A percentile compares a stretch with the other conserved stretches of the same genome.
Evolutionary conservation across 2,113 vertebrate genomes (phyloP).

Genomic region (Vulpes ferrilata): DNA sequence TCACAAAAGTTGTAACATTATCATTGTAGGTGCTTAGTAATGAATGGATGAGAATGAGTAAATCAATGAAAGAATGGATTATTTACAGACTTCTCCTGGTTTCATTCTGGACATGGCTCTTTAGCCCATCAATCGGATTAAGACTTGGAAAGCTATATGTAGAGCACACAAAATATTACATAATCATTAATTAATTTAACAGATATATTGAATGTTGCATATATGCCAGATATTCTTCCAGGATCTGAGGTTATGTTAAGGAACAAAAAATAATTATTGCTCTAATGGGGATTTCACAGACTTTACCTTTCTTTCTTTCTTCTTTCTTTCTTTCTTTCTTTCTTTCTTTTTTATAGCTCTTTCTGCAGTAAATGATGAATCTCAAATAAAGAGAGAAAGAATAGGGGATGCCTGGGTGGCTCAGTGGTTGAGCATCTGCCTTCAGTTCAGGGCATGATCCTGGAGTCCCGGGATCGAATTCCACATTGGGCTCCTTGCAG

Average conservation of each 20-base stretch:
- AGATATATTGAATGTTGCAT: background rate
- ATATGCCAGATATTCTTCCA: background rate
- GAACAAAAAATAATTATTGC: background rate
- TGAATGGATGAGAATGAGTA: background rate
- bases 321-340: background rate
- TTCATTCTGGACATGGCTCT: background rate
- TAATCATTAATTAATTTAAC: background rate
- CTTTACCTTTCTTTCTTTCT: background rate
- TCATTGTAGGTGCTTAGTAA: slow-evolving; percentile 7
- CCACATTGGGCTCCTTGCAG: no score
- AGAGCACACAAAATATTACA: background rate
- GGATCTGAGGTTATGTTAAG: background rate
- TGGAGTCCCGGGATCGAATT: no score
- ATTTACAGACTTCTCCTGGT: background rate
- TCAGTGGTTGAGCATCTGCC: no score
- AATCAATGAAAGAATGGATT: background rate
- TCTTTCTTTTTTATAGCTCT: background rate
- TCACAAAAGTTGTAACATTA: slow-evolving; percentile 35
- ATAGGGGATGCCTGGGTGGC: no score
- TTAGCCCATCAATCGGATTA: background rate
- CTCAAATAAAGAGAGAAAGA: background rate
- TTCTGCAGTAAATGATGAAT: background rate
- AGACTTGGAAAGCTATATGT: background rate
- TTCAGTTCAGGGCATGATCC: no score
- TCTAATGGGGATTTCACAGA: background rate